Base-by-base conservation (phyloP, 2,113 vertebrate genomes). In the Psilopsiagon aymara region DNA sequence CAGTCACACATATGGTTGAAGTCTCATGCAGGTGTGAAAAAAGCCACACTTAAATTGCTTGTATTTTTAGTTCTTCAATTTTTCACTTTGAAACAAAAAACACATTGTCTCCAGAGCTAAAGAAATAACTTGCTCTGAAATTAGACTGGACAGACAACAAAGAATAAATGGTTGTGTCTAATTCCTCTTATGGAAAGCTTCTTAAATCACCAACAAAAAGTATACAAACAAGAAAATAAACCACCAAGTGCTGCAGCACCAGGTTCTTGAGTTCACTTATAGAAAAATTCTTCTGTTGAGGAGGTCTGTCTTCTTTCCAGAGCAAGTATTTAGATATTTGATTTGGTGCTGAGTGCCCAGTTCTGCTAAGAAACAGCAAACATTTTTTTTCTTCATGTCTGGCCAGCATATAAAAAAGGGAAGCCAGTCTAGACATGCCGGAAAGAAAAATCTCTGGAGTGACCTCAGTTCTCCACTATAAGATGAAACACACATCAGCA, bases 321-420 rank as follows among this genome's bases (percentile, higher is more conserved):
- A 90, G 76, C 75, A 93, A 93, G 90, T 69, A 94, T 93, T 91
- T 93, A 94, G 88, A 94, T 95, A 88, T 95, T 97, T 96, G 68
- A 88, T 92, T 91, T 97, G 80, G 77, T 93, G 88, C 75, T 92
- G 52, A 74, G 52, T 66, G 89, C 91, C 88, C 84, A 94, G 88
- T 52, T 82, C 66, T 96, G 89, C 91, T 88, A 89, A 89, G 78
- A 78, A 92, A 93, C 68, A 92, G 86, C 91, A 92, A 92, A 86
- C 8, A 2, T 75, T 95, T 95, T 91, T 74, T 66, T 77, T 92
- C 84, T 86, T 80, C 16, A 0, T 60, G 92, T 95, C 95, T 96
- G 86, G 95, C 94, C 95, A 97, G 57, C 55, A 69, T 11, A 95
- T 84, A 77, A 92, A 95, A 93, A 94, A 86, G 92, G 71, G 94